Conservation (phyloP, 53 echinoderm and acorn worm genomes). For the Hippasteria phrygiana region DNA sequence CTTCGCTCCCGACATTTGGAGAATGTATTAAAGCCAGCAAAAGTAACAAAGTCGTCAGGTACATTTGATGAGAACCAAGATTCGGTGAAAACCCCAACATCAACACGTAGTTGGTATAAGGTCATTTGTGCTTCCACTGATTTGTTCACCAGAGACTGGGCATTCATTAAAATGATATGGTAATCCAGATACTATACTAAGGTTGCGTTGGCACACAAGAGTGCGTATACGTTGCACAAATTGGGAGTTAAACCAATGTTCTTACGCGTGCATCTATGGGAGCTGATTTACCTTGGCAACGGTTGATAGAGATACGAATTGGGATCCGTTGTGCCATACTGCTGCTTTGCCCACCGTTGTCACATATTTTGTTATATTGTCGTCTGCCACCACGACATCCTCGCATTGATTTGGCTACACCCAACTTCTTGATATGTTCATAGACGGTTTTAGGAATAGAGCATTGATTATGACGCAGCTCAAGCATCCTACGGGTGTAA, state of each 20-base stretch:
- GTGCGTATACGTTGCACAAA: not conserved
- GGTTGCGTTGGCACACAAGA: not conserved
- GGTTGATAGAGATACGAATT: not conserved
- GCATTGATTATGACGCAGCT: not conserved
- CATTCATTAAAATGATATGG: not conserved
- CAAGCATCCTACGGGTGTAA: too few relatives aligned
- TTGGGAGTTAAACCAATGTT: not conserved
- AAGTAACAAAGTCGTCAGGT: not conserved
- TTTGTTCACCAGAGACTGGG: slow-evolving; percentile 18
- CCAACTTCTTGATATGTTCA: not conserved
- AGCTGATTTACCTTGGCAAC: not conserved
- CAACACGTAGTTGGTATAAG: not conserved
- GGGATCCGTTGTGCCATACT: not conserved
- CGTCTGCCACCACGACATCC: not conserved
- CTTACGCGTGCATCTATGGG: not conserved
- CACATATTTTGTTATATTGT: not conserved
- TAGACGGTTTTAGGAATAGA: not conserved
- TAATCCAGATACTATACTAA: not conserved
- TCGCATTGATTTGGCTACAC: not conserved
- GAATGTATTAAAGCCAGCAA: slow-evolving; percentile 6
- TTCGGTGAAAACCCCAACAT: slow-evolving; percentile 23
- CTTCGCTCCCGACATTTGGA: not conserved
- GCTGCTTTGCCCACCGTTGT: not conserved
- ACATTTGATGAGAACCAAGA: slow-evolving; percentile 5
- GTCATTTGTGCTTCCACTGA: slow-evolving; percentile 1